Percentiles rank a stretch among this genome's conserved stretches.
These are phyloP conservation scores for Leptinotarsa lineolata DNA, from an alignment of 1,140 invertebrate genomes.

Conservation along the genomic window DNA sequence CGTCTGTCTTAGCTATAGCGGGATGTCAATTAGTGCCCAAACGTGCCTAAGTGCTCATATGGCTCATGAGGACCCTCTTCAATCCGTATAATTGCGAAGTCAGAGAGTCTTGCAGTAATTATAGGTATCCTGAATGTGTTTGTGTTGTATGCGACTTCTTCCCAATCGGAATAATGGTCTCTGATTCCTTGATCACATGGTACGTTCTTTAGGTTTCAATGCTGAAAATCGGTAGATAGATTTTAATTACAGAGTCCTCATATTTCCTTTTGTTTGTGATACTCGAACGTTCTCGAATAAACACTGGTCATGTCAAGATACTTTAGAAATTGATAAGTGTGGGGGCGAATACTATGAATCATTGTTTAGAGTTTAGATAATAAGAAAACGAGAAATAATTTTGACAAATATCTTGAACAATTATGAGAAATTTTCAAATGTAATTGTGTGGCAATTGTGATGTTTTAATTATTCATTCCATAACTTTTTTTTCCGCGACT, in stretches of 20 bases:
- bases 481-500: no score
- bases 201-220: not conserved
- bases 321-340: not conserved
- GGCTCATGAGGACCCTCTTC: conserved; percentile 7
- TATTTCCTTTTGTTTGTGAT: not conserved
- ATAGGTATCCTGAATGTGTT: not conserved
- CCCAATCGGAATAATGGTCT: not conserved
- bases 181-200: not conserved
- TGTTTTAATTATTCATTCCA: no score
- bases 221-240: not conserved
- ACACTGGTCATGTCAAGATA: not conserved
- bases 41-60: conserved; percentile 7
- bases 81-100: conserved; percentile 8
- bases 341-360: no score
- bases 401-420: no score
- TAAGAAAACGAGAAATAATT: no score
- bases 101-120: not conserved
- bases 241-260: not conserved
- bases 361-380: no score
- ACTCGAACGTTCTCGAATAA: not conserved
- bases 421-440: no score
- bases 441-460: no score
- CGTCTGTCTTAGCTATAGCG: conserved; percentile 1
- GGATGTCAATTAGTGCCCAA: not conserved
- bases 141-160: not conserved